Evolutionary conservation across 2,113 vertebrate species (phyloP), one percentile per base, ranked within the genome.

Genomic region (Sebastes fasciatus): DNA sequence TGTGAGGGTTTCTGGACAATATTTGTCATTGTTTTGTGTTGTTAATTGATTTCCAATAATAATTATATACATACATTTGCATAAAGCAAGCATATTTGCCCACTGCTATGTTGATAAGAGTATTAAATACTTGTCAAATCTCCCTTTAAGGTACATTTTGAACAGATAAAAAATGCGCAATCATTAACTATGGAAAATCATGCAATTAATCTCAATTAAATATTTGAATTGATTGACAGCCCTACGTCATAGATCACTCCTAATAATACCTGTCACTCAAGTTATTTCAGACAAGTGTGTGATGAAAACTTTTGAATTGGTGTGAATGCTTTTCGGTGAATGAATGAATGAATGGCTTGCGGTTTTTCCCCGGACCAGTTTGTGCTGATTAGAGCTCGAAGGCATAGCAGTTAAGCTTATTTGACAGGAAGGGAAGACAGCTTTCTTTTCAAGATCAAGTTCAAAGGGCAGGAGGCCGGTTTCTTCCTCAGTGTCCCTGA

Each of bases 361-460:
- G 8, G 7, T 78, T 87, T 34, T 86, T 82, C 51, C 45, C 23
- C 69, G 26, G 83, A 91, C 79, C 76, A 78, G 78, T 86, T 83
- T 86, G 70, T 65, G 85, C 48, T 60, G 86, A 86, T 83, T 78
- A 46, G 52, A 80, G 89, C 91, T 92, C 55, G 19, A 43, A 94
- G 93, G 92, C 92, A 92, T 66, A 76, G 72, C 88, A 74, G 86
- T 65, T 91, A 80, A 92, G 88, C 90, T 74, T 83, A 81, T 90
- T 88, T 94, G 93, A 94, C 93, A 93, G 92, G 75, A 89, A 73
- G 77, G 74, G 77, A 87, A 91, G 86, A 92, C 84, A 82, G 92
- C 80, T 93, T 92, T 88, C 88, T 92, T 94, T 94, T 94, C 89
- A 93, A 93, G 94, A 92, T 93, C 93, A 95, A 91, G 94, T 94